These are phyloP conservation scores for Latrodectus geometricus DNA, from an alignment of 1,140 invertebrate species.

Conservation along the genomic window DNA sequence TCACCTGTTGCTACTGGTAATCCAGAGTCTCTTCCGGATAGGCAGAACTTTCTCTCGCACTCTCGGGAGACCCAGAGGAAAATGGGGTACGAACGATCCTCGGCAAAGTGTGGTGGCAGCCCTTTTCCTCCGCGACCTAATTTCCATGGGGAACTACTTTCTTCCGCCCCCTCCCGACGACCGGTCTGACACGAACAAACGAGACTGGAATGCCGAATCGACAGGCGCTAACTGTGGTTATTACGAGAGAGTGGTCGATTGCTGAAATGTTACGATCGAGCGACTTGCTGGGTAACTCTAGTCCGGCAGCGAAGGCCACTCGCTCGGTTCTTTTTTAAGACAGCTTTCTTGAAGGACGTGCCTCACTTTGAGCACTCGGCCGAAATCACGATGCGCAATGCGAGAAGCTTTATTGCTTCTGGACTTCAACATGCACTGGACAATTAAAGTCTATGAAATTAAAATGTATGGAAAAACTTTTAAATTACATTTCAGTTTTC, in stretches of 20 bases:
- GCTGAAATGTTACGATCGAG: slow-evolving; percentile 6
- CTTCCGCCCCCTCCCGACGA: slow-evolving; percentile 39
- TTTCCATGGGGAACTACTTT: slow-evolving; percentile 51
- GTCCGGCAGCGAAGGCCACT: slow-evolving; percentile 21
- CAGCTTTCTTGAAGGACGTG: background rate
- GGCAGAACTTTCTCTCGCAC: slow-evolving; percentile 6
- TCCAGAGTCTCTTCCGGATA: background rate
- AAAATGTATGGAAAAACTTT: too few relatives aligned
- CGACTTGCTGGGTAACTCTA: slow-evolving; percentile 22
- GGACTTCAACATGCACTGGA: too few relatives aligned
- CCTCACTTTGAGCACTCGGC: background rate
- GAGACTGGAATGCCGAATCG: slow-evolving; percentile 15
- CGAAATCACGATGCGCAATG: too few relatives aligned
- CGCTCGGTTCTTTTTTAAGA: background rate
- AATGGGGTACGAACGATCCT: background rate
- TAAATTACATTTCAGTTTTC: too few relatives aligned
- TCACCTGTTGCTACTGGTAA: background rate
- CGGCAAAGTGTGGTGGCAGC: background rate
- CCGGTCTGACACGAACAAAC: slow-evolving; percentile 17
- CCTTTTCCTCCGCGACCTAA: slow-evolving; percentile 48
- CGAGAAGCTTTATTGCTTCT: too few relatives aligned
- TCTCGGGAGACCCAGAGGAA: background rate
- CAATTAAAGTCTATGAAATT: too few relatives aligned
- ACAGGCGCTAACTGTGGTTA: background rate
- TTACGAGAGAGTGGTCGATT: background rate